Conservation (phyloP, 2,888 invertebrate genomes). For the Caenorhabditis parvicauda region DNA sequence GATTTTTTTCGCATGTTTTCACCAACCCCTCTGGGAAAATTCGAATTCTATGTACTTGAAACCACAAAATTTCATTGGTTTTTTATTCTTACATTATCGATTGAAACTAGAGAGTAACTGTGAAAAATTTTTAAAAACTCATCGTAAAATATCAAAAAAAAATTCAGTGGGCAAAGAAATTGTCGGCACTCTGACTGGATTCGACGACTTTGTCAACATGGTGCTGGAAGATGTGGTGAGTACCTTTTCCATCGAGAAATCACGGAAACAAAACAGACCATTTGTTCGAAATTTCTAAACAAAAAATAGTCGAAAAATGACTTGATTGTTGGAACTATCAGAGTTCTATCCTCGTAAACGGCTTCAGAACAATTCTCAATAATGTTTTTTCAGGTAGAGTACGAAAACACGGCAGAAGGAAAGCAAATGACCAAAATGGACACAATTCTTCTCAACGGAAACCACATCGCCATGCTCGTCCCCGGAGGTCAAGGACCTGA, state of each 20-base stretch:
- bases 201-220: slow-evolving; percentile 62
- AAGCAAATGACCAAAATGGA: slow-evolving; percentile 79
- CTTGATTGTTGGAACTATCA: too few relatives aligned
- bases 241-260: slow-evolving; percentile 7
- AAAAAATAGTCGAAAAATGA: background rate
- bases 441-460: slow-evolving; percentile 95
- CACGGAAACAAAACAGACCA: background rate
- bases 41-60: too few relatives aligned
- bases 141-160: background rate
- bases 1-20: slow-evolving; percentile 3
- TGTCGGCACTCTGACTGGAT: slow-evolving; percentile 85
- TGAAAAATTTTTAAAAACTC: too few relatives aligned
- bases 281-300: background rate
- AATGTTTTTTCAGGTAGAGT: slow-evolving; percentile 35
- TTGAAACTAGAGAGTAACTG: slow-evolving; percentile 1
- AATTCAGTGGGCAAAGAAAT: slow-evolving; percentile 84
- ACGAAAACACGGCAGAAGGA: slow-evolving; percentile 91
- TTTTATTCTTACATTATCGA: too few relatives aligned
- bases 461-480: slow-evolving; percentile 88
- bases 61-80: too few relatives aligned
- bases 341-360: too few relatives aligned
- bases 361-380: too few relatives aligned
- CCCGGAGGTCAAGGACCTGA: slow-evolving; percentile 62
- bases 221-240: slow-evolving; percentile 59
- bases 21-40: background rate